A percentile compares a stretch with the other conserved stretches of the same genome.
Conservation (phyloP, 2,888 invertebrate species). For the Leucophenga maculata region DNA sequence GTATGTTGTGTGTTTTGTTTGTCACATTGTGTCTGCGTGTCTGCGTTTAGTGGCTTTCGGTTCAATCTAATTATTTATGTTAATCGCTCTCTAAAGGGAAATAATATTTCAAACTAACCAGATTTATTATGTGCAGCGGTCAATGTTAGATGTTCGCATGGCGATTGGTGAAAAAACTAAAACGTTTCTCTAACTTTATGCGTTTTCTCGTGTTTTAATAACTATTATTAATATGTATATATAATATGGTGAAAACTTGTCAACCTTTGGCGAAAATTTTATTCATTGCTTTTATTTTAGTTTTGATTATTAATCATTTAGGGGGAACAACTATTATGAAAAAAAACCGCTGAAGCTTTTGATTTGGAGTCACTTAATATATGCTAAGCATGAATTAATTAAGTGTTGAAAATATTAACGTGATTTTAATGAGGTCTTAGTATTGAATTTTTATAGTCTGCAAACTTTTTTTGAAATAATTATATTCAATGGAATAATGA, state of each 20-base stretch:
- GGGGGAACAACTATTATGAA: too few species aligned
- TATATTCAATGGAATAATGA: too few species aligned
- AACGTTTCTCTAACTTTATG: not conserved
- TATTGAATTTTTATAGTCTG: too few species aligned
- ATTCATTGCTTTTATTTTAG: not conserved
- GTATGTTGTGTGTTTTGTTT: not conserved
- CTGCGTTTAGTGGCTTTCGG: constrained; percentile 40
- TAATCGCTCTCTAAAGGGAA: constrained; percentile 61
- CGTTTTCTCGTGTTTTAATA: not conserved
- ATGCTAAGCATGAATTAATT: too few species aligned
- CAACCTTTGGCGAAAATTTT: not conserved
- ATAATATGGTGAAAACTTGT: too few species aligned
- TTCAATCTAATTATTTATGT: constrained; percentile 63
- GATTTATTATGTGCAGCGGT: constrained; percentile 42
- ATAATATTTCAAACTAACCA: constrained; percentile 55
- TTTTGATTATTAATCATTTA: too few species aligned
- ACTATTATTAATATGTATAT: not conserved
- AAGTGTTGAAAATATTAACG: too few species aligned
- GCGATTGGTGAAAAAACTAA: too few species aligned
- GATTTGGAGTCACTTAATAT: too few species aligned
- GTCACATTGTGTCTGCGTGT: not conserved
- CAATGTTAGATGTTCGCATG: not conserved
- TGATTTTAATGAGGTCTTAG: too few species aligned
- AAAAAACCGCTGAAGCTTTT: too few species aligned
- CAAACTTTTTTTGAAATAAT: too few species aligned